These are phyloP conservation scores for Enoplosus armatus DNA, from an alignment of 2,797 vertebrate genomes.

Conservation along the genomic window DNA sequence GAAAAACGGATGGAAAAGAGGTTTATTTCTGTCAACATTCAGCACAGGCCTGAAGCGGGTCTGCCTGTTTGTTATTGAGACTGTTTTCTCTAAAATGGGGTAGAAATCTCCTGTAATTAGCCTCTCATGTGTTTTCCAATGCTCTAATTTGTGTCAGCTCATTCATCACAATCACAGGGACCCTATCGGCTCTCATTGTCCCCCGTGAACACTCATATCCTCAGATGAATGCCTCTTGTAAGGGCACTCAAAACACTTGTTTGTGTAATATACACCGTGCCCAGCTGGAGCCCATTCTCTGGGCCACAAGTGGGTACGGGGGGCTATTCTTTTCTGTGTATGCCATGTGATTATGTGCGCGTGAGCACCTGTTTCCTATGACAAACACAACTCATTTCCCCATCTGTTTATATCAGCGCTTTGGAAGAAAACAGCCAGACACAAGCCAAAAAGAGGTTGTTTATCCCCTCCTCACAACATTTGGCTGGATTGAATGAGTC, in stretches of 20 bases:
- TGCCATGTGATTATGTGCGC: conserved; percentile 69
- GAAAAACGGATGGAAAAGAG: background rate
- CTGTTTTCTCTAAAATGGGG: conserved; percentile 40
- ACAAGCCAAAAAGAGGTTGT: conserved; percentile 48
- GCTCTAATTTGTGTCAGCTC: conserved; percentile 72
- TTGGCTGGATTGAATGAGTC: conserved; percentile 50
- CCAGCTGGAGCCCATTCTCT: conserved; percentile 78
- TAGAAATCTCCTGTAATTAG: conserved; percentile 67
- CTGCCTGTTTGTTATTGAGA: conserved; percentile 22
- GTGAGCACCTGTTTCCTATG: conserved; percentile 84
- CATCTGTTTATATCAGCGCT: conserved; percentile 59
- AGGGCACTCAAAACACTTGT: conserved; percentile 62
- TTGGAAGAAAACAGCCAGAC: conserved; percentile 57
- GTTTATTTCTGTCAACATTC: background rate
- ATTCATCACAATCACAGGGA: conserved; percentile 74
- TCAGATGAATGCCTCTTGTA: conserved; percentile 66
- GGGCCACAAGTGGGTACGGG: conserved; percentile 59
- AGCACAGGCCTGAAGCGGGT: background rate
- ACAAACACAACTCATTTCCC: conserved; percentile 68
- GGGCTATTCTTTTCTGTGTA: conserved; percentile 60
- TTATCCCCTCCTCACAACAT: conserved; percentile 54
- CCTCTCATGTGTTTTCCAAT: conserved; percentile 56
- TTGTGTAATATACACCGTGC: conserved; percentile 67
- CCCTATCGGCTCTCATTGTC: conserved; percentile 66
- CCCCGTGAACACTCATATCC: conserved; percentile 75